phyloP scores from a whole-genome alignment of 2,113 vertebrate genomes.

The Numenius arquata region DNA sequence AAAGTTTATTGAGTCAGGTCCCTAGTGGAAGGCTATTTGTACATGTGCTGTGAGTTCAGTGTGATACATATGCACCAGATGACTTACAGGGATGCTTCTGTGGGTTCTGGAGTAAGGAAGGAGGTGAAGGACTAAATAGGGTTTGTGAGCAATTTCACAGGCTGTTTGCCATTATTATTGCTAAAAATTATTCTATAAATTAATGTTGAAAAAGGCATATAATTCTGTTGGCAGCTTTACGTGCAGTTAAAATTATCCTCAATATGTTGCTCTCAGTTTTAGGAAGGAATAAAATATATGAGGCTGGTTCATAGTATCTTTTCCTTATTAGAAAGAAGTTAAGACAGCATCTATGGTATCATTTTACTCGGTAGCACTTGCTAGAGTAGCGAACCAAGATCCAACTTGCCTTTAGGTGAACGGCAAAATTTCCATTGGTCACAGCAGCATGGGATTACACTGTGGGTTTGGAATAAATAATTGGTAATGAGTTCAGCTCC shows the following conservation, averaged over 20 bases:
- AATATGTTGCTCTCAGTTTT: neutral
- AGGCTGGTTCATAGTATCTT: neutral
- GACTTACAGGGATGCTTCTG: neutral
- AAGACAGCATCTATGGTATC: neutral
- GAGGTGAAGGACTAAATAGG: neutral
- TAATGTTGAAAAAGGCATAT: neutral
- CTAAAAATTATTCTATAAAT: neutral
- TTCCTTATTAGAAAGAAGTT: neutral
- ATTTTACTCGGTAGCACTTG: neutral
- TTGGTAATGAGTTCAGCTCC: conserved; percentile 9
- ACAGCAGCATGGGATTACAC: neutral
- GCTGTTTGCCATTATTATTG: neutral
- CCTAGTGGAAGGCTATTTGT: neutral
- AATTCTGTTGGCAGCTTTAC: neutral
- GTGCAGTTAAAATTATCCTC: neutral
- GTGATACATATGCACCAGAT: neutral
- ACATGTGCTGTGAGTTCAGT: fast-evolving
- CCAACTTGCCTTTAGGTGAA: neutral
- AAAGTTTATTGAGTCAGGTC: neutral
- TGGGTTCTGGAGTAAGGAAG: neutral
- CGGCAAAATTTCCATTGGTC: neutral
- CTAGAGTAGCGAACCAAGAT: neutral
- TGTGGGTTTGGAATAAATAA: neutral
- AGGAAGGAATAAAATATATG: neutral
- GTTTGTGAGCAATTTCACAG: neutral